Base-by-base conservation (phyloP, 2,113 vertebrate genomes). In the Gambusia holbrooki region DNA sequence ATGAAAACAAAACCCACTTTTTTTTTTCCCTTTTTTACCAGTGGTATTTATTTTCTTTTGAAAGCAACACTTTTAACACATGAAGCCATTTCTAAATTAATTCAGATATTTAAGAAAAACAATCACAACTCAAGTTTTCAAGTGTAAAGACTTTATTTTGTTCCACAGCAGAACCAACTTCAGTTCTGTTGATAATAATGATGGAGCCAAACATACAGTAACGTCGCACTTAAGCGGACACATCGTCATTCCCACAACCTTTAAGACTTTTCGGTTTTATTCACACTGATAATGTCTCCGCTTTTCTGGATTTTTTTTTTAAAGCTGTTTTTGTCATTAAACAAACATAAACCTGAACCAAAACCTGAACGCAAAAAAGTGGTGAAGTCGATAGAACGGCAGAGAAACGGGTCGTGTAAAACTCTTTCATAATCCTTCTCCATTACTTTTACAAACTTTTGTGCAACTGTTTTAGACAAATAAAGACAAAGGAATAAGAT, bases 141-240 rank as follows among this genome's bases (percentile, higher is more conserved):
- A 77, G 72, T 84, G 69, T 78, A 75, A 84, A 85, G 76, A 66
- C 77, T 90, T 90, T 84, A 92, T 91, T 94, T 6, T 77, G 40
- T 72, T 77, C 76, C 62, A 73, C 74, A 70, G 62, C 33, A 79
- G 71, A 77, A 79, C 35, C 80, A 74, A 80, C 71, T 60, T 61
- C 37, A 66, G 64, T 60, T 86, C 14, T 12, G 68, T 45, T 32
- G 77, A 72, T 51, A 82, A 76, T 71, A 42, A 28, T 64, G 73
- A 88, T 88, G 76, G 81, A 84, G 79, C 77, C 68, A 71, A 58
- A 71, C 76, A 74, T 27, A 87, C 79, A 86, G 66, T 84, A 74
- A 89, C 65, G 30, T 86, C n/a, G 61, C 73, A 85, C 65, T 71
- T 64, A 25, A 82, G 88, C 69, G 73, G 22, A 10, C 51, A 58